Conservation (phyloP, 2,113 vertebrate species). For the Chloropsis cyanopogon region DNA sequence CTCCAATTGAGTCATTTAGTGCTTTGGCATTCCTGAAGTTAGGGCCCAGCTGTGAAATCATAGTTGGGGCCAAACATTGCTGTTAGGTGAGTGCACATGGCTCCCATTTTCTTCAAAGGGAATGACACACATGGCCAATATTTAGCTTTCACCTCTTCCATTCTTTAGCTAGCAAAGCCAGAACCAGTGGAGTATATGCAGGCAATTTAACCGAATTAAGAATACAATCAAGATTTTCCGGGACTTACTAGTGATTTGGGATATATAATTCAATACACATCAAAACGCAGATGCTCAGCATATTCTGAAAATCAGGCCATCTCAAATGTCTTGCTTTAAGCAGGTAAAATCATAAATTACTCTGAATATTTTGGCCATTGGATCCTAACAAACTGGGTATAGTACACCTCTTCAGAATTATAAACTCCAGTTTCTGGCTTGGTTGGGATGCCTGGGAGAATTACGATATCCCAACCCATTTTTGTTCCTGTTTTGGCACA, state of each 20-base stretch:
- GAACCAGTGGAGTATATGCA: slow-evolving; percentile 14
- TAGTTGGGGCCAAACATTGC: slow-evolving; percentile 39
- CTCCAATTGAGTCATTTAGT: slow-evolving; percentile 59
- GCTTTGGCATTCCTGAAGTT: slow-evolving; percentile 43
- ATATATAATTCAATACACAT: slow-evolving; percentile 32
- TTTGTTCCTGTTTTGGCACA: background rate
- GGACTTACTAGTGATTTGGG: slow-evolving; percentile 22
- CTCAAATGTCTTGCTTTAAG: background rate
- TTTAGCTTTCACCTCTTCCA: slow-evolving; percentile 63
- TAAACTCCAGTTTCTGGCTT: background rate
- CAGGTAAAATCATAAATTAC: slow-evolving; percentile 31
- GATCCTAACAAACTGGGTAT: background rate
- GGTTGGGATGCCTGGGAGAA: background rate
- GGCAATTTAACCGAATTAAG: slow-evolving; percentile 54
- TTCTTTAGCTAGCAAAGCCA: slow-evolving; percentile 45
- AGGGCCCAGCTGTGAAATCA: slow-evolving; percentile 64
- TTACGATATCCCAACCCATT: background rate
- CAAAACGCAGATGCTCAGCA: background rate
- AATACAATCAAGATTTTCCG: slow-evolving; percentile 48
- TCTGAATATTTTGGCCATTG: background rate
- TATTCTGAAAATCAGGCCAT: slow-evolving; percentile 25
- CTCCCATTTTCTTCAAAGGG: slow-evolving; percentile 69
- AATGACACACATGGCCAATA: slow-evolving; percentile 61
- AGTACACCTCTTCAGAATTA: background rate
- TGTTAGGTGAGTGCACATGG: slow-evolving; percentile 62